A percentile compares a stretch with the other conserved stretches of the same genome.
phyloP scores from a whole-genome alignment of 2,113 vertebrate genomes.

The Siniperca knerii region DNA sequence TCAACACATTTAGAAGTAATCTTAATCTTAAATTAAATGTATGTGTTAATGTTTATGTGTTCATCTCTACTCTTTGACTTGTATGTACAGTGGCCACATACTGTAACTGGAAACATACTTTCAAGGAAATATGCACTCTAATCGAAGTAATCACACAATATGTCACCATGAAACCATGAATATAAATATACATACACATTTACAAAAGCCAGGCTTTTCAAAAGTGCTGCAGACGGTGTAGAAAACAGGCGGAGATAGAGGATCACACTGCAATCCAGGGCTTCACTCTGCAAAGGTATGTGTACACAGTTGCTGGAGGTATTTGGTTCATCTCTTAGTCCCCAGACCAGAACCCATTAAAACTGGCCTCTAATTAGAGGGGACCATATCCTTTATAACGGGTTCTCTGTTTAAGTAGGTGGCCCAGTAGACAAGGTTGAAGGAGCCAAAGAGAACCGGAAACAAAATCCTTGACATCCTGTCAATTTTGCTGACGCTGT shows the following conservation, averaged over 20 bases:
- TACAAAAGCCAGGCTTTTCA: slow-evolving; percentile 83
- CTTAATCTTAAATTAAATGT: slow-evolving; percentile 57
- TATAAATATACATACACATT: slow-evolving; percentile 83
- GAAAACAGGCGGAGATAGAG: slow-evolving; percentile 81
- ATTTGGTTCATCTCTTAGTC: slow-evolving; percentile 90
- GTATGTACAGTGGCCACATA: slow-evolving; percentile 74
- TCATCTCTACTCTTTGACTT: slow-evolving; percentile 37
- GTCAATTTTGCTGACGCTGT: slow-evolving; percentile 99
- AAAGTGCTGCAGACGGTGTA: slow-evolving; percentile 85
- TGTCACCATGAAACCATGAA: slow-evolving; percentile 75
- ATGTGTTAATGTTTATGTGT: slow-evolving; percentile 40
- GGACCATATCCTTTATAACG: slow-evolving; percentile 93
- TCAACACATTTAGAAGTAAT: slow-evolving; percentile 63
- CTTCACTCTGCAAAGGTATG: slow-evolving; percentile 85
- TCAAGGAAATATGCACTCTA: slow-evolving; percentile 67
- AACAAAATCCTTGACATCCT: slow-evolving; percentile 99
- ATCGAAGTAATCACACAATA: slow-evolving; percentile 69
- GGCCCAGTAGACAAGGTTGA: slow-evolving; percentile 99
- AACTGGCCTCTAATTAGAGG: slow-evolving; percentile 85
- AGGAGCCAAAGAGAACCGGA: slow-evolving; percentile 95
- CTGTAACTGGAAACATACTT: slow-evolving; percentile 70
- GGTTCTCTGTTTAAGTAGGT: slow-evolving; percentile 98
- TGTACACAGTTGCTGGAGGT: slow-evolving; percentile 91
- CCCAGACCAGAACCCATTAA: slow-evolving; percentile 78
- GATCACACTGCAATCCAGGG: slow-evolving; percentile 78